Percentiles rank a stretch among this genome's conserved stretches.
Conservation (phyloP, 2,888 invertebrate genomes). For the Lampropteryx suffumata region DNA sequence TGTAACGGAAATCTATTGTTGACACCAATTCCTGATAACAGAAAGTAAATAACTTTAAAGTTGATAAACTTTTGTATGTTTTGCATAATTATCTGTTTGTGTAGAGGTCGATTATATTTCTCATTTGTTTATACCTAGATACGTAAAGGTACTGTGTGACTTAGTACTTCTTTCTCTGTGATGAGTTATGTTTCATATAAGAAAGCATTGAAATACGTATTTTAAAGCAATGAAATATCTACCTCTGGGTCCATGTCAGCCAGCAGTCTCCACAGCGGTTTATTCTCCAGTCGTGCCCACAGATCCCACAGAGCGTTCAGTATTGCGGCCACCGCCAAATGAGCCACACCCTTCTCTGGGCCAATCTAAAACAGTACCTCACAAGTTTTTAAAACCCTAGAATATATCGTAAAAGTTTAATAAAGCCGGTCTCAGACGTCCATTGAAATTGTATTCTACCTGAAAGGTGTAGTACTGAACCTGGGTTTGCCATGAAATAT, state of each 20-base stretch:
- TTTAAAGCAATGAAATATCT: too few relatives aligned
- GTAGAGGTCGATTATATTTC: not conserved
- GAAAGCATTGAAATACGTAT: too few relatives aligned
- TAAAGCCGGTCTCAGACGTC: too few relatives aligned
- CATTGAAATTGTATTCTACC: too few relatives aligned
- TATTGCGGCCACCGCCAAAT: constrained; percentile 93
- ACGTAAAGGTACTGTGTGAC: too few relatives aligned
- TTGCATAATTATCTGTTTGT: not conserved
- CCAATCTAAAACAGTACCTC: constrained; percentile 84
- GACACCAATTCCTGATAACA: constrained; percentile 86
- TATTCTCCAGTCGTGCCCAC: constrained; percentile 92
- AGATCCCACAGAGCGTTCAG: constrained; percentile 96
- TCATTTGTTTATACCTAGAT: not conserved
- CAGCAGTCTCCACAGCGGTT: constrained; percentile 94
- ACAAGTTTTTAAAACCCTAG: too few relatives aligned
- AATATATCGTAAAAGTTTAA: too few relatives aligned
- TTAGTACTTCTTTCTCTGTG: too few relatives aligned
- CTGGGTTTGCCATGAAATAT: too few relatives aligned
- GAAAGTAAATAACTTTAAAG: not conserved
- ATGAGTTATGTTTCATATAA: too few relatives aligned
- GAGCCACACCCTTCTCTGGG: constrained; percentile 95
- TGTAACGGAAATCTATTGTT: constrained; percentile 92
- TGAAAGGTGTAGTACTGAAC: too few relatives aligned
- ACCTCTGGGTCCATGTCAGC: constrained; percentile 92
- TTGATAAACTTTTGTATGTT: constrained; percentile 1